These are phyloP conservation scores for Ligdia adustata DNA, from an alignment of 2,888 invertebrate genomes.

Conservation along the genomic window DNA sequence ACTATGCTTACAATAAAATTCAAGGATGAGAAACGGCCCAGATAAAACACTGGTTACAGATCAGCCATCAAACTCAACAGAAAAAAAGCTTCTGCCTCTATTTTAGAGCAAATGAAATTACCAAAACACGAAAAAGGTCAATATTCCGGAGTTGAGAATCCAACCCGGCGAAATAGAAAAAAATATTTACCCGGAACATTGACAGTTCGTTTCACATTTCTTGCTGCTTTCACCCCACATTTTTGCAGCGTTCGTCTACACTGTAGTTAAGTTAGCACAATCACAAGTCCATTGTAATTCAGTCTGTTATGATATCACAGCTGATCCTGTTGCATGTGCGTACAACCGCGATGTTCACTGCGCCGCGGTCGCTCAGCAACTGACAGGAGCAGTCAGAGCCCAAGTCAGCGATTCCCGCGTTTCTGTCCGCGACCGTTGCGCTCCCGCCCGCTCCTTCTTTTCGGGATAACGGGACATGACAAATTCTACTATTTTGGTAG, in stretches of 20 bases:
- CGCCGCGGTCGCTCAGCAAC: constrained; percentile 29
- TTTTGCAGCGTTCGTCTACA: constrained; percentile 47
- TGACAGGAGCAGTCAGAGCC: constrained; percentile 1
- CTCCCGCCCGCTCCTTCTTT: constrained; percentile 46
- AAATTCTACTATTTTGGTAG: constrained; percentile 59
- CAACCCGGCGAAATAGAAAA: constrained; percentile 1
- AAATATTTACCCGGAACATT: constrained; percentile 72
- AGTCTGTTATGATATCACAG: constrained; percentile 41
- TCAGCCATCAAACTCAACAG: not conserved
- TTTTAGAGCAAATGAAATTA: constrained; percentile 14
- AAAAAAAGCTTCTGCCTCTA: not conserved
- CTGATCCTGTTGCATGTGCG: constrained; percentile 15
- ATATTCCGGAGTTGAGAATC: too few species aligned
- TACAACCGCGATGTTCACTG: not conserved
- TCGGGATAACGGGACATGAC: constrained; percentile 38
- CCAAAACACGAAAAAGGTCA: constrained; percentile 16
- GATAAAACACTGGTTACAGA: constrained; percentile 1
- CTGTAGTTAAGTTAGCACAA: constrained; percentile 42
- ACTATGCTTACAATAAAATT: too few species aligned
- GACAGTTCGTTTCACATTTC: constrained; percentile 72
- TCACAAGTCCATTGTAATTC: constrained; percentile 60
- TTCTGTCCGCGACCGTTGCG: constrained; percentile 33
- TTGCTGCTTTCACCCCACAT: constrained; percentile 76
- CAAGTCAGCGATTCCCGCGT: constrained; percentile 16
- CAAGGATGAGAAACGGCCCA: too few species aligned